Evolutionary conservation across 92 coral and sea anemone genomes (phyloP).

Genomic region (Galaxea fascicularis): DNA sequence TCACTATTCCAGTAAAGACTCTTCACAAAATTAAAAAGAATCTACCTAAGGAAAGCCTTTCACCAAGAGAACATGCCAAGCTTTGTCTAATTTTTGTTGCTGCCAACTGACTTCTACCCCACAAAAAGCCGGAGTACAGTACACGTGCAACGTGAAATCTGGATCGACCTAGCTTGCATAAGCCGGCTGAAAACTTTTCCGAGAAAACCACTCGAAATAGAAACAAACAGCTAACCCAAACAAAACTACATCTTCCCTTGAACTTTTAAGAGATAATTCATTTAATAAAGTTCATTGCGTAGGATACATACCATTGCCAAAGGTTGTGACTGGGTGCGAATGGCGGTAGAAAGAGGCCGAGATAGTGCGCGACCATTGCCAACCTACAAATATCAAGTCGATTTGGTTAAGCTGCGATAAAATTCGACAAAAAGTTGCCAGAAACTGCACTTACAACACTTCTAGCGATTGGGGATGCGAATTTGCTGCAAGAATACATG

Average conservation of each 20-base stretch:
- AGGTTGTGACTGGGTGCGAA: conserved; percentile 94
- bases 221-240: not conserved
- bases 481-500: conserved; percentile 99
- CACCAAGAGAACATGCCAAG: too few species aligned
- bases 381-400: conserved; percentile 67
- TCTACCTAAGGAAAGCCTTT: not conserved
- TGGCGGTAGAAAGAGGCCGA: conserved; percentile 90
- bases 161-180: conserved; percentile 4
- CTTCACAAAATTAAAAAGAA: not conserved
- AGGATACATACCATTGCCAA: conserved; percentile 87
- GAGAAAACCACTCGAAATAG: conserved; percentile 13
- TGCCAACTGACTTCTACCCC: not conserved
- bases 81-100: not conserved
- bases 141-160: conserved; percentile 50
- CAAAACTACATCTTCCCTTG: not conserved
- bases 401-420: not conserved
- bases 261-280: not conserved
- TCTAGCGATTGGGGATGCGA: conserved; percentile 87
- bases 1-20: not conserved
- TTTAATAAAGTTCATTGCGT: not conserved
- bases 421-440: not conserved
- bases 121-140: not conserved
- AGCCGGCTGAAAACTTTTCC: conserved; percentile 18
- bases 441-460: conserved; percentile 80
- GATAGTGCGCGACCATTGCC: conserved; percentile 96